Base-by-base conservation (phyloP, 2,888 invertebrate species). In the Anaspis maculata region DNA sequence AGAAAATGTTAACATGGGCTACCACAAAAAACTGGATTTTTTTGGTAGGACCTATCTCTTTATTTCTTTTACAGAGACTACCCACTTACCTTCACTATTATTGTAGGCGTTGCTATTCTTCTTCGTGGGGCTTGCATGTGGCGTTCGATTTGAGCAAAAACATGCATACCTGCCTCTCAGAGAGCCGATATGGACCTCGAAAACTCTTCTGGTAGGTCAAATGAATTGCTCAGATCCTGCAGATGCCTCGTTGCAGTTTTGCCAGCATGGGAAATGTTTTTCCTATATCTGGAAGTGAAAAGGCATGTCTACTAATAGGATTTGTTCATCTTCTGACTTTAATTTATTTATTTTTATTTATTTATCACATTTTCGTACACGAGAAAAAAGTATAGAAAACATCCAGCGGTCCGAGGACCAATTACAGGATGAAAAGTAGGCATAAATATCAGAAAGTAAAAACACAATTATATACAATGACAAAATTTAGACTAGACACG, bases 151-250 rank as follows among this genome's bases (percentile, higher is more conserved):
- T 30, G 7, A 19, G 10, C 5, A 22, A 30, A 22, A 12, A 21
- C n/a, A 14, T 22, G 11, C n/a, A 4, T 13, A 12, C 21, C 30
- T n/a, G 15, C 13, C 5, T 30, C n/a, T 7, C 21, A 11, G 21
- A 10, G 6, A 30, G 16, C 3, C 30, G 19, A 30, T 21, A 19
- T 5, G 12, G 5, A 7, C 15, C 15, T 21, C 30, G 4, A 10
- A 30, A 30, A 7, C 4, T 21, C 30, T 11, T 30, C 22, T 5
- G 30, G 30, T 3, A n/a, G 4, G 16, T 21, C 10, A 13, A 30
- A 30, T 10, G 30, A 22, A 22, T 30, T 12, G 22, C 22, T 11
- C 4, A 5, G 12, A 15, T 22, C 30, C 22, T 19, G 3, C 16
- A 28, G 16, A 12, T 28, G 11, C 13, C 25, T 12, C 25, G 12